Base-by-base conservation (phyloP, 2,888 invertebrate species). In the Amiota minor region DNA sequence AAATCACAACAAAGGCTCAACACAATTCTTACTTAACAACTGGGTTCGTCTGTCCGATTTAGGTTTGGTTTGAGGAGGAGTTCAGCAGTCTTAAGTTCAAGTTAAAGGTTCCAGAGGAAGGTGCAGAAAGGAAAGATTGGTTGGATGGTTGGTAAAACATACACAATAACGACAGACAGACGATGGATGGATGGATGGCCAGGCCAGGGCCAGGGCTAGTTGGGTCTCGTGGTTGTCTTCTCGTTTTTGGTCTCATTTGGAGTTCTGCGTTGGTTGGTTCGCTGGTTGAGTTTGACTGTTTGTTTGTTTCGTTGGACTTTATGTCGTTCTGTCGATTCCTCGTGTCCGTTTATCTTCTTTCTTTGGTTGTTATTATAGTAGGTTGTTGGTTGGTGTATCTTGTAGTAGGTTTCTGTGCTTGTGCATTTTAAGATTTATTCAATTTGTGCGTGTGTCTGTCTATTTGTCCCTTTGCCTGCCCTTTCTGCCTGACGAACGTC, bases 1-100 rank as follows among this genome's bases (percentile, higher is more conserved):
- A 78, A 78, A 80, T 80, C 80, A 80, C 74, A 79, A 76, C 72
- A 78, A 78, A 76, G 73, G 70, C 77, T 76, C 67, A 77, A 71
- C 47, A 56, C 20, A 53, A 76, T 18, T 70, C 68, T 53, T 72
- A 56, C 23, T 71, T 53, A 64, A 55, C 72, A 71, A 59, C 71
- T 70, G 23, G 50, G 67, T 67, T 65, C 10, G 35, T 35, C 35
- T 35, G 35, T 35, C 35, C 35, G 35, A 35, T 35, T 35, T 35
- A 62, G 61, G 35, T 61, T 61, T 23, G 35, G 55, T 50, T 68
- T 71, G 68, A 68, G 20, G 62, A 61, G 45, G 9, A n/a, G 62
- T 35, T 23, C 62, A 23, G 53, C 53, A n/a, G 53, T n/a, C 12
- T n/a, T 53, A n/a, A 12, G 9, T 53, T 53, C 14, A 53, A 53